phyloP scores from a whole-genome alignment of 1,140 invertebrate species.

The Drosophila bocki region DNA sequence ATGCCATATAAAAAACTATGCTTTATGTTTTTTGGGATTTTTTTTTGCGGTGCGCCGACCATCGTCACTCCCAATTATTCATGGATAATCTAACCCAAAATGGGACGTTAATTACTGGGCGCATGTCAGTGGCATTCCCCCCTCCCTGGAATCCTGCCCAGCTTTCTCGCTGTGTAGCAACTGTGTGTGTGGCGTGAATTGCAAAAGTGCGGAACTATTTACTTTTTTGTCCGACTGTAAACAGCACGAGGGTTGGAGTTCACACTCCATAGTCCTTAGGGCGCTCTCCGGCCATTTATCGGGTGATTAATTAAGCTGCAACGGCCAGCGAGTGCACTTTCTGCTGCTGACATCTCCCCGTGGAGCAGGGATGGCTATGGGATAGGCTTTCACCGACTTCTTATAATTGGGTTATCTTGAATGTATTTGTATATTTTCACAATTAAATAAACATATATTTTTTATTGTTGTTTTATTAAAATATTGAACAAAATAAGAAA shows the following conservation, averaged over 20 bases:
- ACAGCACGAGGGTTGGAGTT: conserved; percentile 11
- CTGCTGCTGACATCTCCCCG: conserved; percentile 53
- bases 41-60: conserved; percentile 29
- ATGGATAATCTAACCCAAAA: conserved; percentile 85
- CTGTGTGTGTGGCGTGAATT: conserved; percentile 44
- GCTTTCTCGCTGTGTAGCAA: conserved; percentile 8
- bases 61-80: conserved; percentile 77
- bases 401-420: neutral
- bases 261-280: conserved; percentile 1
- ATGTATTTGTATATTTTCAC: neutral
- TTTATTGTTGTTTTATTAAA: too few species aligned
- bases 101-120: conserved; percentile 84
- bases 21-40: neutral
- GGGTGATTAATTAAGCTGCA: conserved; percentile 71
- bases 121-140: conserved; percentile 70
- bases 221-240: conserved; percentile 44
- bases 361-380: neutral
- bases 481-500: too few species aligned
- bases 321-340: conserved; percentile 35
- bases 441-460: too few species aligned
- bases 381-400: neutral
- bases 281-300: conserved; percentile 39
- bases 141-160: neutral
- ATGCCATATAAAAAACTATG: neutral
- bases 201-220: conserved; percentile 45